phyloP scores from a whole-genome alignment of 1,140 invertebrate genomes.

The Eupeodes corollae region DNA sequence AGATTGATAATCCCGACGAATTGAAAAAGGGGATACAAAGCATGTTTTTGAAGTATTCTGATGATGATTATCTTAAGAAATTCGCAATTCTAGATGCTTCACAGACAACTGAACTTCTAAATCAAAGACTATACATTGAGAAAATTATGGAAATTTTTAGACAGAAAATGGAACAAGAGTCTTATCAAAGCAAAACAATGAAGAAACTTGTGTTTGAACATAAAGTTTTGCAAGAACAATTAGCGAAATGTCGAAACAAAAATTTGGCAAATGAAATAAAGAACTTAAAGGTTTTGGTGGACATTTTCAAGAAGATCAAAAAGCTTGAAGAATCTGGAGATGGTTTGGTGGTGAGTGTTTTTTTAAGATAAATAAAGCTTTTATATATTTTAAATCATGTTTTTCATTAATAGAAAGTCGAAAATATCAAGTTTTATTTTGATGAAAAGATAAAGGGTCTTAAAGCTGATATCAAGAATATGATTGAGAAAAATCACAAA shows the following conservation, averaged over 20 bases:
- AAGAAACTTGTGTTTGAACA: conserved; percentile 56
- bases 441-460: too few relatives aligned
- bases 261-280: too few relatives aligned
- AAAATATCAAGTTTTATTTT: too few relatives aligned
- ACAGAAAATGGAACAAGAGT: conserved; percentile 17
- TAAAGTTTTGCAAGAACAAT: conserved; percentile 55
- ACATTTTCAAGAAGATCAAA: too few relatives aligned
- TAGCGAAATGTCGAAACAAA: conserved; percentile 13
- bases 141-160: conserved; percentile 51
- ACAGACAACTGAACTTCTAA: conserved; percentile 62
- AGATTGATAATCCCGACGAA: conserved; percentile 62
- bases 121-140: conserved; percentile 72
- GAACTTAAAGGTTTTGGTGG: too few relatives aligned
- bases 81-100: conserved; percentile 54
- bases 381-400: too few relatives aligned
- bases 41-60: conserved; percentile 47
- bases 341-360: too few relatives aligned
- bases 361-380: too few relatives aligned
- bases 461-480: too few relatives aligned
- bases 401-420: too few relatives aligned
- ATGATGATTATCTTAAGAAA: conserved; percentile 50
- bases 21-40: conserved; percentile 66
- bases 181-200: conserved; percentile 17
- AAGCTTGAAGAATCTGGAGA: too few relatives aligned
- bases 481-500: too few relatives aligned